Conservation (phyloP, 2,888 invertebrate species). For the Acrobasis consociella region DNA sequence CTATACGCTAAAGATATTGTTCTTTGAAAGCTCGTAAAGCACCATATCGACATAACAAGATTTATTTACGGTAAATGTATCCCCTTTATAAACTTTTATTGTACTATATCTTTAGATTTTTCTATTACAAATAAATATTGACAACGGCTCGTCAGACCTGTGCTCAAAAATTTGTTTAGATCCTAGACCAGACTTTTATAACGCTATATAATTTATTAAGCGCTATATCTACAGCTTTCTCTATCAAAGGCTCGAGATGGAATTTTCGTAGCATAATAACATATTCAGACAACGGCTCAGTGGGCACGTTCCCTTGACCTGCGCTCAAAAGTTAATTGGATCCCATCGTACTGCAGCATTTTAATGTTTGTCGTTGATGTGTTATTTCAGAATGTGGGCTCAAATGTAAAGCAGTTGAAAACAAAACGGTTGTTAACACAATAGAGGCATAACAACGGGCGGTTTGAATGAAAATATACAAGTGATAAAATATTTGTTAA, state of each 20-base stretch:
- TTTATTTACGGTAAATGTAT: too few relatives aligned
- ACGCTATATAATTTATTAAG: too few relatives aligned
- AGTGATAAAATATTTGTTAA: too few relatives aligned
- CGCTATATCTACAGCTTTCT: background rate
- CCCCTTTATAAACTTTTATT: too few relatives aligned
- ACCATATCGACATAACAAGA: too few relatives aligned
- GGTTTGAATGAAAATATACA: background rate
- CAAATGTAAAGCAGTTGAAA: slow-evolving; percentile 10
- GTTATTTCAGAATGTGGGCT: slow-evolving; percentile 6
- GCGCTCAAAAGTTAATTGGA: slow-evolving; percentile 16
- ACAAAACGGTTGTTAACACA: background rate
- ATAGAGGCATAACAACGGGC: background rate
- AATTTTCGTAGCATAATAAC: slow-evolving; percentile 37
- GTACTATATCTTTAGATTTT: too few relatives aligned
- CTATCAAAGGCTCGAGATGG: slow-evolving; percentile 18
- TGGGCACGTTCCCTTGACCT: slow-evolving; percentile 19
- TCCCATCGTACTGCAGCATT: slow-evolving; percentile 13
- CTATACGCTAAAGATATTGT: too few relatives aligned
- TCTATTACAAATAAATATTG: too few relatives aligned
- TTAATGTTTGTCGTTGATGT: background rate
- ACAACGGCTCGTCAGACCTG: too few relatives aligned
- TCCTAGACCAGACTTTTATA: too few relatives aligned
- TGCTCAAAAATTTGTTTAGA: too few relatives aligned
- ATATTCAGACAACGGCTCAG: slow-evolving; percentile 22
- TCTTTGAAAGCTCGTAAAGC: too few relatives aligned